Base-by-base conservation (phyloP, 2,888 invertebrate genomes). In the Acheta domesticus region DNA sequence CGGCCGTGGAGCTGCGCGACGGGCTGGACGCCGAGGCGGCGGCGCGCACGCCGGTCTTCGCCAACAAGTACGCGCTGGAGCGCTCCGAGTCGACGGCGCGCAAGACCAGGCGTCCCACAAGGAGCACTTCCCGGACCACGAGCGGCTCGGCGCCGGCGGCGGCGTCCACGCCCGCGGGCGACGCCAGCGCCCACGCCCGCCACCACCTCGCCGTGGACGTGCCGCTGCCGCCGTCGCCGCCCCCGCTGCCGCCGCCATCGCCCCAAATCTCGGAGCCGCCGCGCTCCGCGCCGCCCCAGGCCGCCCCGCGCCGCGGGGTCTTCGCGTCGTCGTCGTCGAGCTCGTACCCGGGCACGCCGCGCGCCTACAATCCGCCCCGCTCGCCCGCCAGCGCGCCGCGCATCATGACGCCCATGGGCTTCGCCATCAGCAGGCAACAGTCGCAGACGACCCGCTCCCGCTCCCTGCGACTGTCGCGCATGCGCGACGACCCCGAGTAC, bases 41-140 rank as follows among this genome's bases (percentile, higher is more conserved):
- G 12, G 21, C 77, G 20, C 62, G 81, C 1, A 78, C 78, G 1
- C 91, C 93, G 0, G 91, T 93, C 62, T 88, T 93, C 74, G 92
- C 91, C 85, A 94, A 94, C 85, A 91, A 90, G 83, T 94, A 93
- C 85, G 93, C 92, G 0, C 86, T 92, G 78, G 91, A 91, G 78
- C 87, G 83, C 82, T 88, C 85, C 85, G 87, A 84, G 84, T 23
- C 78, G 2, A 73, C 62, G 77, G 88, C 87, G 82, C 82, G 2
- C 87, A 36, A 36, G 36, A 8, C 4, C 36, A 36, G 36, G 36
- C 36, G 36, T 36, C 36, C 36, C 36, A 8, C 36, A 36, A 87
- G 14, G 77, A 84, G 77, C 62, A 14, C 49, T 11, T 11, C 49
- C 3, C 78, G 80, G 16, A 21, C 76, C 14, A n/a, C 75, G n/a